Conservation (phyloP, 2,113 vertebrate genomes). For the Rhinogobius similis region DNA sequence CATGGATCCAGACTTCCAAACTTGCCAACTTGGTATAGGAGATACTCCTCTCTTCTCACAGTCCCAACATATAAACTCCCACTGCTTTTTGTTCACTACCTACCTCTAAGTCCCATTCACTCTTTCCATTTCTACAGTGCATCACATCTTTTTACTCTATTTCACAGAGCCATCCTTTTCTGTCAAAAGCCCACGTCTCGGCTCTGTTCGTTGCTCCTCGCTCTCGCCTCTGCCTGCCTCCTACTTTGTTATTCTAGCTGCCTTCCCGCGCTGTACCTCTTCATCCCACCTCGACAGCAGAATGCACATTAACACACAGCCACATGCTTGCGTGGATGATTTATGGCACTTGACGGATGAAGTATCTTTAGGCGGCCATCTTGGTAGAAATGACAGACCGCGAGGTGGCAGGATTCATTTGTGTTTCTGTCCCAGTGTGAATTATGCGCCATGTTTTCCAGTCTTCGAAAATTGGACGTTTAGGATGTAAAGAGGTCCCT, state of each 20-base stretch:
- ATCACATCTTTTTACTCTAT: slow-evolving; percentile 25
- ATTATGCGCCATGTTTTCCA: slow-evolving; percentile 16
- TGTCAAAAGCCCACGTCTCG: slow-evolving; percentile 10
- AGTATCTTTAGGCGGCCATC: slow-evolving; percentile 42
- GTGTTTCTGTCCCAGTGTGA: slow-evolving; percentile 30
- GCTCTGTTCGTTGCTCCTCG: not conserved
- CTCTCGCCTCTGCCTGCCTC: slow-evolving; percentile 3
- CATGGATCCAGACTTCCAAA: not conserved
- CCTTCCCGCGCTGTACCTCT: slow-evolving; percentile 26
- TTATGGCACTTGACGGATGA: slow-evolving; percentile 52
- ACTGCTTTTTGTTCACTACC: slow-evolving; percentile 24
- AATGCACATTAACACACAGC: slow-evolving; percentile 45
- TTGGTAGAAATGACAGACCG: slow-evolving; percentile 34
- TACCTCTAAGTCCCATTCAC: slow-evolving; percentile 24
- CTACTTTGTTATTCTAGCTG: slow-evolving; percentile 37
- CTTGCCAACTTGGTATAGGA: not conserved
- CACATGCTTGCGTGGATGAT: slow-evolving; percentile 32
- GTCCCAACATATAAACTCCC: slow-evolving; percentile 9
- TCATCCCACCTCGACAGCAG: slow-evolving; percentile 48
- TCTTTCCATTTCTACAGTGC: slow-evolving; percentile 9
- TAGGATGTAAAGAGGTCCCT: slow-evolving; percentile 23
- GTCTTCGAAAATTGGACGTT: not conserved
- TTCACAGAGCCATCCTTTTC: slow-evolving; percentile 8
- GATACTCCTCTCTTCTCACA: not conserved
- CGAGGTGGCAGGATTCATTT: slow-evolving; percentile 37